Evolutionary conservation across 1,140 invertebrate genomes (phyloP).

Genomic region (Magallana angulata): DNA sequence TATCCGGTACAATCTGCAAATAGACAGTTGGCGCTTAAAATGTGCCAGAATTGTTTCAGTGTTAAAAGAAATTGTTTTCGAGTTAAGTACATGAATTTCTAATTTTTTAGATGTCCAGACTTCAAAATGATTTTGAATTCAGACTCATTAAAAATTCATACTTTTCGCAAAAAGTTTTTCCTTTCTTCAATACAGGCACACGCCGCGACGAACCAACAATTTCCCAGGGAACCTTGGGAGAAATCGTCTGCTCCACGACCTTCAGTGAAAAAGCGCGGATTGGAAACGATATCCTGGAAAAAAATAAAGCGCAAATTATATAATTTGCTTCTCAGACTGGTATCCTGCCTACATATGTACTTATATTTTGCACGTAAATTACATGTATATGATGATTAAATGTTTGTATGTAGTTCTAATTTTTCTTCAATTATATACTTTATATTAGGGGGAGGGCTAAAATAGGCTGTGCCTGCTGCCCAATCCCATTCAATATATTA

Average conservation of each 20-base stretch:
- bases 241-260: constrained; percentile 83
- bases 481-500: too few species aligned
- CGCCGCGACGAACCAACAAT: constrained; percentile 86
- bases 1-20: constrained; percentile 76
- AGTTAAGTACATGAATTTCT: too few species aligned
- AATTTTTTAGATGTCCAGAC: too few species aligned
- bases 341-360: too few species aligned
- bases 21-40: not conserved
- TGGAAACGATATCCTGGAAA: constrained; percentile 76
- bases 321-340: too few species aligned
- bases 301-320: not conserved
- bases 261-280: constrained; percentile 82
- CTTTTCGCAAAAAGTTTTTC: constrained; percentile 83
- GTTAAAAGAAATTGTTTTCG: too few species aligned
- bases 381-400: not conserved
- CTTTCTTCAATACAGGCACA: constrained; percentile 85
- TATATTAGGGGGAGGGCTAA: too few species aligned
- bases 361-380: not conserved
- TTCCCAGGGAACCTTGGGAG: constrained; percentile 82
- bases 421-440: not conserved
- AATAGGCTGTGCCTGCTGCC: too few species aligned
- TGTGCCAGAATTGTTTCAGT: too few species aligned
- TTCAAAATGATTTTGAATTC: not conserved
- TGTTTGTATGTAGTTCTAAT: not conserved
- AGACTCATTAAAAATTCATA: not conserved